Percentiles rank a stretch among this genome's conserved stretches.
phyloP scores from a whole-genome alignment of 1,140 invertebrate species.

The Drosophila nannoptera region DNA sequence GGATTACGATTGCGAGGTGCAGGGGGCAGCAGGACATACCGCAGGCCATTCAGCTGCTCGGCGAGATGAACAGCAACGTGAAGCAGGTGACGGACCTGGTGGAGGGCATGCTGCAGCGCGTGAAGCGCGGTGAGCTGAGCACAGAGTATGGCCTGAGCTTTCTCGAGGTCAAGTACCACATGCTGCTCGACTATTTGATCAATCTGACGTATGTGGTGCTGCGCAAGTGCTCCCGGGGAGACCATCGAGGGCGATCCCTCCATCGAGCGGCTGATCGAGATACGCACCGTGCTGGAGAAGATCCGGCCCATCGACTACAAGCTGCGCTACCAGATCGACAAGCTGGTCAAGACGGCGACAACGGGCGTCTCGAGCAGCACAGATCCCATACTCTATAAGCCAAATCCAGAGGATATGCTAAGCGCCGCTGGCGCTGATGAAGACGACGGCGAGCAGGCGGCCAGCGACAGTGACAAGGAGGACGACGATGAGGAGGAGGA shows the following conservation, averaged over 20 bases:
- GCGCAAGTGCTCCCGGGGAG: slow-evolving; percentile 89
- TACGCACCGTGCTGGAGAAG: slow-evolving; percentile 95
- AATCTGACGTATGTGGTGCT: slow-evolving; percentile 91
- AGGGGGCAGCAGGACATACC: slow-evolving; percentile 84
- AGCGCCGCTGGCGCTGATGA: slow-evolving; percentile 81
- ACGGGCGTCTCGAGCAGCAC: slow-evolving; percentile 85
- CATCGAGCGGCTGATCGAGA: slow-evolving; percentile 92
- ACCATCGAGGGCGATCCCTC: slow-evolving; percentile 83
- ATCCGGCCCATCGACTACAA: slow-evolving; percentile 97
- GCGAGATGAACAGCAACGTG: slow-evolving; percentile 89
- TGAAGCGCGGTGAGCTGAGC: slow-evolving; percentile 87
- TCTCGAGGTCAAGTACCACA: slow-evolving; percentile 95
- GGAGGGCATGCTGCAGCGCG: slow-evolving; percentile 87
- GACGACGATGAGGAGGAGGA: slow-evolving; percentile 82
- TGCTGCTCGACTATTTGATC: slow-evolving; percentile 93
- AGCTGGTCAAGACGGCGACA: slow-evolving; percentile 91
- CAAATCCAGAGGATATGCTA: slow-evolving; percentile 87
- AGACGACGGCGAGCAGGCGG: slow-evolving; percentile 65
- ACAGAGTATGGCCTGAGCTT: slow-evolving; percentile 94
- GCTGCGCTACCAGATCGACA: slow-evolving; percentile 97
- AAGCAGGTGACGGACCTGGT: slow-evolving; percentile 88
- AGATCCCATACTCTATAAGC: slow-evolving; percentile 90
- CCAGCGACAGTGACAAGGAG: slow-evolving; percentile 57
- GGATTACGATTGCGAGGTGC: slow-evolving; percentile 79
- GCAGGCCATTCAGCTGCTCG: slow-evolving; percentile 86